Conservation (phyloP, 2,888 invertebrate genomes). For the Alcis repandata region DNA sequence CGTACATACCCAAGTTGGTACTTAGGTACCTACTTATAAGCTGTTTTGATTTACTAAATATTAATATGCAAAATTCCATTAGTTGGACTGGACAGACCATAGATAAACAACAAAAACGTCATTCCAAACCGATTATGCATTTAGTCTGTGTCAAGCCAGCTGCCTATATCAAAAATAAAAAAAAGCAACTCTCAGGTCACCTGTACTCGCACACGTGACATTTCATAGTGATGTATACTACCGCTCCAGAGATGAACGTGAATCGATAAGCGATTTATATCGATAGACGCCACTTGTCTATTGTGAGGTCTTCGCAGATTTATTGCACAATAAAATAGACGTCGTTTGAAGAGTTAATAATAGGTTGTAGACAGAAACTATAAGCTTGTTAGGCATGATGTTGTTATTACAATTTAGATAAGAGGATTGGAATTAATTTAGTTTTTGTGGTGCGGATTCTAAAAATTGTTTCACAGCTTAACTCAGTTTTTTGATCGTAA, state of each 20-base stretch:
- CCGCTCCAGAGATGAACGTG: constrained; percentile 24
- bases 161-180: neutral
- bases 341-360: constrained; percentile 25
- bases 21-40: too few species aligned
- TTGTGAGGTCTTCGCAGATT: constrained; percentile 23
- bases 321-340: constrained; percentile 29
- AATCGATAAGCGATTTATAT: constrained; percentile 15
- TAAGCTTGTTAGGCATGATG: constrained; percentile 18
- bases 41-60: too few species aligned
- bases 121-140: neutral
- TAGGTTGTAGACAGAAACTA: constrained; percentile 17
- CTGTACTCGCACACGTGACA: constrained; percentile 12
- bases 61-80: too few species aligned
- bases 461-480: neutral
- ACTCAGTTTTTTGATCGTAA: too few species aligned
- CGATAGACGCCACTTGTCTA: constrained; percentile 14
- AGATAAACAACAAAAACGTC: too few species aligned
- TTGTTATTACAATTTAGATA: constrained; percentile 17
- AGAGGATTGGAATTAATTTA: constrained; percentile 15
- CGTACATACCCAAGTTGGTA: too few species aligned
- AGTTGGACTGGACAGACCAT: too few species aligned
- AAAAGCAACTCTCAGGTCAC: neutral
- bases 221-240: constrained; percentile 10
- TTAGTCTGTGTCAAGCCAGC: too few species aligned
- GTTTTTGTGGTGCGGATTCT: constrained; percentile 7